Conservation (phyloP, 1,140 invertebrate genomes). For the Zelostemma sp. region DNA sequence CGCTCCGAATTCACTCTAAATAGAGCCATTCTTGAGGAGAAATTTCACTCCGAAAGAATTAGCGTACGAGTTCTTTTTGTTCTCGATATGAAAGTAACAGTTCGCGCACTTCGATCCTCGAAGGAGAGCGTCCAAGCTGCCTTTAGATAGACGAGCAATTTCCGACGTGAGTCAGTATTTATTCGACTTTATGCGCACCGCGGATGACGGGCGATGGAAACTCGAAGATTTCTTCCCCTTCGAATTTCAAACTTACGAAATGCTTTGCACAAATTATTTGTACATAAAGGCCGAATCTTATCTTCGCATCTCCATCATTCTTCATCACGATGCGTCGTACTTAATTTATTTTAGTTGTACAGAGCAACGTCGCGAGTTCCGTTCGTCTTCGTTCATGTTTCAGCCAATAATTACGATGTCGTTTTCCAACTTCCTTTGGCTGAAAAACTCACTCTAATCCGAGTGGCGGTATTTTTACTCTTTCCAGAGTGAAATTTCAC, state of each 20-base stretch:
- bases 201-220: slow-evolving; percentile 41
- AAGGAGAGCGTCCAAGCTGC: slow-evolving; percentile 41
- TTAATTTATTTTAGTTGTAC: slow-evolving; percentile 53
- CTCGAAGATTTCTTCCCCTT: slow-evolving; percentile 24
- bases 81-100: neutral
- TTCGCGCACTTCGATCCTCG: slow-evolving; percentile 37
- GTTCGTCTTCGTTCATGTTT: slow-evolving; percentile 24
- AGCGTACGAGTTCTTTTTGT: neutral
- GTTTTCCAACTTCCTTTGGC: too few species aligned
- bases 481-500: too few species aligned
- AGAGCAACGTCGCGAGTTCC: slow-evolving; percentile 35
- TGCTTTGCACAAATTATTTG: slow-evolving; percentile 23
- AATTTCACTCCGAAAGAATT: neutral
- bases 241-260: slow-evolving; percentile 10
- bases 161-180: slow-evolving; percentile 51
- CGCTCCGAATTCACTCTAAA: too few species aligned
- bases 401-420: too few species aligned
- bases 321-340: slow-evolving; percentile 44
- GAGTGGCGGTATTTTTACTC: too few species aligned
- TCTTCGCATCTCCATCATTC: slow-evolving; percentile 50
- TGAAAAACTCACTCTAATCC: too few species aligned
- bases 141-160: slow-evolving; percentile 56
- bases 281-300: slow-evolving; percentile 48
- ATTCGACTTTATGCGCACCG: slow-evolving; percentile 34
- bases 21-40: too few species aligned